Percentiles rank a stretch among this genome's conserved stretches.
Conservation (phyloP, 2,888 invertebrate species). For the Rhimphoctona megacephalus region DNA sequence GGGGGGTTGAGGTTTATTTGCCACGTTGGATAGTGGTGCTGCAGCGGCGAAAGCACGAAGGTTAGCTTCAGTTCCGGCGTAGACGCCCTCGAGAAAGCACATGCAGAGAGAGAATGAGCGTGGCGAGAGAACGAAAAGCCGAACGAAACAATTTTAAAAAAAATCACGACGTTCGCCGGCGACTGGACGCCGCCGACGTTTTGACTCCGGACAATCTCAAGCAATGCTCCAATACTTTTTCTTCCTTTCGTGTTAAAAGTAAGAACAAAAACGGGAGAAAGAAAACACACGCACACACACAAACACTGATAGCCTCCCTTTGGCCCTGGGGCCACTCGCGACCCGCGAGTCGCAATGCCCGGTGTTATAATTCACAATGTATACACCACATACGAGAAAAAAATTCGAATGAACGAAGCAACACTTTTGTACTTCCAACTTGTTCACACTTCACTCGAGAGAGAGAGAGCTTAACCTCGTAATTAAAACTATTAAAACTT, state of each 20-base stretch:
- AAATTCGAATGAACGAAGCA: not conserved
- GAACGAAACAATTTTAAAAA: not conserved
- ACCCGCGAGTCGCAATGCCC: constrained; percentile 6
- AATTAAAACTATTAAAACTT: constrained; percentile 6
- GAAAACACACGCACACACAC: constrained; percentile 6
- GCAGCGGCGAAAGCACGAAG: constrained; percentile 59
- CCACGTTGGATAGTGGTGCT: constrained; percentile 43
- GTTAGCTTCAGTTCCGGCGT: constrained; percentile 67
- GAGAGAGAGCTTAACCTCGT: not conserved
- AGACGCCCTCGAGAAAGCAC: constrained; percentile 66
- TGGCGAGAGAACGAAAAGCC: not conserved
- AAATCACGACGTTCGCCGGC: constrained; percentile 45
- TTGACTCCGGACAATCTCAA: constrained; percentile 11
- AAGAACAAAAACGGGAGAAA: not conserved
- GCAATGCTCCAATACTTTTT: not conserved
- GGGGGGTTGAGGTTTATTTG: constrained; percentile 27
- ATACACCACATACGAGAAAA: constrained; percentile 7
- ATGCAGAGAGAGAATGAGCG: constrained; percentile 11
- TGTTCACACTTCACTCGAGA: constrained; percentile 10
- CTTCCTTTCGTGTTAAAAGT: not conserved
- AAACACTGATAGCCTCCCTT: constrained; percentile 9
- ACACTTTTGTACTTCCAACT: not conserved
- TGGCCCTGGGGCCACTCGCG: constrained; percentile 44
- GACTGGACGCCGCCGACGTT: constrained; percentile 57
- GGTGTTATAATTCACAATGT: constrained; percentile 22